A percentile compares a stretch with the other conserved stretches of the same genome.
phyloP scores from a whole-genome alignment of 1,140 invertebrate species.

The Globodera rostochiensis region DNA sequence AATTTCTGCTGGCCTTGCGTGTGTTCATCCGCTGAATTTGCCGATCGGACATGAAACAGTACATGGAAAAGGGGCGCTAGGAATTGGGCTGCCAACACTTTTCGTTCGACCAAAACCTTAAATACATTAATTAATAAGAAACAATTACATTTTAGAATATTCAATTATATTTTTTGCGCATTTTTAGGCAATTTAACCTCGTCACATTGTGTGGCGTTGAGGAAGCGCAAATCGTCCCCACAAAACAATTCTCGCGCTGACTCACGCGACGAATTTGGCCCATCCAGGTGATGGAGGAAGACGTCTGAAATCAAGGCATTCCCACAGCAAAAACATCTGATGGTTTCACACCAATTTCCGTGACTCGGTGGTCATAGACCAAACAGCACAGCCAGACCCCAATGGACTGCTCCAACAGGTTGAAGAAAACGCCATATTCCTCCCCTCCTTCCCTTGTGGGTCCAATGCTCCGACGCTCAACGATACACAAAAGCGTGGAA shows the following conservation, averaged over 20 bases:
- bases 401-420: conserved; percentile 30
- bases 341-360: conserved; percentile 50
- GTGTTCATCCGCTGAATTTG: not conserved
- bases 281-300: conserved; percentile 46
- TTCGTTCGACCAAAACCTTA: conserved; percentile 44
- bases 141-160: not conserved
- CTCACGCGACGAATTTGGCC: conserved; percentile 22
- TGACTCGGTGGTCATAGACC: conserved; percentile 42
- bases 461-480: not conserved
- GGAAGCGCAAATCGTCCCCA: conserved; percentile 51
- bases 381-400: conserved; percentile 52
- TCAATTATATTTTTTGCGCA: not conserved
- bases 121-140: not conserved
- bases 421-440: not conserved
- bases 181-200: not conserved
- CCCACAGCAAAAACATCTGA: not conserved
- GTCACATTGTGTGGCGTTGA: conserved; percentile 23
- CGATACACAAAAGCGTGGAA: conserved; percentile 19
- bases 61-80: conserved; percentile 41
- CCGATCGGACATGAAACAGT: not conserved
- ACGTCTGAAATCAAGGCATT: conserved; percentile 44
- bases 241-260: conserved; percentile 44
- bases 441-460: no score
- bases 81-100: conserved; percentile 50
- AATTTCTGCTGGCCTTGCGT: conserved; percentile 35